Percentiles rank a stretch among this genome's conserved stretches.
Conservation (phyloP, 2,888 invertebrate species). For the Sarcophaga variegata region DNA sequence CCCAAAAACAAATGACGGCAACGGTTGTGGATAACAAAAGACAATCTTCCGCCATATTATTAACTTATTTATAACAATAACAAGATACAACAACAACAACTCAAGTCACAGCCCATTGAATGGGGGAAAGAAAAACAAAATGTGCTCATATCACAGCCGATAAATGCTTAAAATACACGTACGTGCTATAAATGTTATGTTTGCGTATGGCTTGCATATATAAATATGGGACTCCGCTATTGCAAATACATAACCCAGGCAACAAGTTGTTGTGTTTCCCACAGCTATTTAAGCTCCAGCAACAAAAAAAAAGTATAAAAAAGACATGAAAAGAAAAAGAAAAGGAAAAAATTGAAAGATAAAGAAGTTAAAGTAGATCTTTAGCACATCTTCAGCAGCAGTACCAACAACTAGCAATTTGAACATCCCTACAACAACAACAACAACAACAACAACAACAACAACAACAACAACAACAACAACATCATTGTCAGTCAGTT, state of each 20-base stretch:
- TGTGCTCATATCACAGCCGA: constrained; percentile 31
- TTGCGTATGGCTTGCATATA: constrained; percentile 49
- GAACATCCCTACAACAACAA: neutral
- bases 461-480: constrained; percentile 15
- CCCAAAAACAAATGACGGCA: constrained; percentile 55
- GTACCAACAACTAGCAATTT: constrained; percentile 41
- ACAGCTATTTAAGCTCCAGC: constrained; percentile 70
- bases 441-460: too few relatives aligned
- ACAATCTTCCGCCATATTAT: constrained; percentile 82
- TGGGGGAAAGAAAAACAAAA: neutral
- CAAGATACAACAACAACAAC: constrained; percentile 70
- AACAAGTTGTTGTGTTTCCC: constrained; percentile 69
- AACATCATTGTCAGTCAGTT: constrained; percentile 46
- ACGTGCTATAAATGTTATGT: constrained; percentile 67
- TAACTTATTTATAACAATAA: constrained; percentile 82
- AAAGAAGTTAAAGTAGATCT: constrained; percentile 34
- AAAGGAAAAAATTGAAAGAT: constrained; percentile 15
- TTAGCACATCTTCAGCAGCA: constrained; percentile 54
- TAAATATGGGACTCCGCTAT: constrained; percentile 17
- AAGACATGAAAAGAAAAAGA: neutral
- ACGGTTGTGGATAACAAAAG: constrained; percentile 73
- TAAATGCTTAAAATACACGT: constrained; percentile 47
- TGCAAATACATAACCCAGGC: constrained; percentile 15
- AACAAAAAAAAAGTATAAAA: constrained; percentile 16
- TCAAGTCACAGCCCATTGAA: constrained; percentile 64